Base-by-base conservation (phyloP, 2,113 vertebrate genomes). In the Canis aureus region DNA sequence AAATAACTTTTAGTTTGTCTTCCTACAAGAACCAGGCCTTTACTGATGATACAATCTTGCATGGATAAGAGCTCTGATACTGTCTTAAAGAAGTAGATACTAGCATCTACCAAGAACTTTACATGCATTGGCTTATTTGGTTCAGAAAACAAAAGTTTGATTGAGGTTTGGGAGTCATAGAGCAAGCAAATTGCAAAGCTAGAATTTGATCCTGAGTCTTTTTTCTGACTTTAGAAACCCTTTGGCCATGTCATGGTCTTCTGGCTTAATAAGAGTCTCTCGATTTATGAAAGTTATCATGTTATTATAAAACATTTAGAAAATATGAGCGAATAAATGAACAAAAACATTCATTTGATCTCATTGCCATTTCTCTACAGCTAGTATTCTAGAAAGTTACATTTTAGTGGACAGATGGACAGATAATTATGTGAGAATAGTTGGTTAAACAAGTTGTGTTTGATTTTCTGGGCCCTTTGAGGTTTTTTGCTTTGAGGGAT, bases 391-490 rank as follows among this genome's bases (percentile, higher is more conserved):
- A 53, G 38, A 35, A 71, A 53, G 20, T 71, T 73, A 60, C 10
- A 9, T 64, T 74, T 83, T 12, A 89, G 7, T 69, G 78, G 32
- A 35, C 71, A 97, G n/a, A 27, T 89, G 57, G 69, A 22, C 69
- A 22, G 55, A 59, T 22, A 85, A 94, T 67, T n/a, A 16, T 27
- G 9, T 25, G 13, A 66, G 10, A 10, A 67, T 32, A 35, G 12
- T 80, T 97, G 92, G 79, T 94, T 53, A 92, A 74, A 22, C 10
- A 43, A 66, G 62, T 59, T 79, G 27, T 78, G 66, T 67, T 78
- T 87, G 43, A 82, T 91, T 29, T 91, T 51, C 17, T 27, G 20
- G 11, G 1, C 15, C 11, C 51, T 94, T 74, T 74, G 51, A 29
- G 16, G 7, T 35, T 84, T 81, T 25, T 55, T 60, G 35, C 53